Evolutionary conservation across 2,888 invertebrate genomes (phyloP).

Genomic region (Entomobrya proxima): DNA sequence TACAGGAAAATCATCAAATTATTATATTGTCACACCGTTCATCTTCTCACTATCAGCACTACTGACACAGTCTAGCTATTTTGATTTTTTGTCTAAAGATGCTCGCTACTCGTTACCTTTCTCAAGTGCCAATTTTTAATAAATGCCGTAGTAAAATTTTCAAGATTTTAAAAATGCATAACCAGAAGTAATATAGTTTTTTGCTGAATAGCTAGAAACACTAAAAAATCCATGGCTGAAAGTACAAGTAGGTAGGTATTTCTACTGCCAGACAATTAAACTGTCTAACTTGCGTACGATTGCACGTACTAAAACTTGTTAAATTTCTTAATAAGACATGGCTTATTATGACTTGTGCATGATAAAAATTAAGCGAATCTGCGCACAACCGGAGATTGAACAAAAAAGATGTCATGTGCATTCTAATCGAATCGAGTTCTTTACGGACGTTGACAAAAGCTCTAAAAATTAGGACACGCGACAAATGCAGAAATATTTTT

Average conservation of each 20-base stretch:
- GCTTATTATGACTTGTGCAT: not conserved
- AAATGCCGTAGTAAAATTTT: not conserved
- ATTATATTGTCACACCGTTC: not conserved
- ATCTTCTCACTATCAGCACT: not conserved
- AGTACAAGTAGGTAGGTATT: constrained; percentile 7
- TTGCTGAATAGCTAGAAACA: no score
- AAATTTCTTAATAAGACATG: not conserved
- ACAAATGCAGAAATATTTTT: not conserved
- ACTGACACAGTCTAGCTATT: not conserved
- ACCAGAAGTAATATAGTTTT: not conserved
- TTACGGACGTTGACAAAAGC: not conserved
- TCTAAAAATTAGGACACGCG: not conserved
- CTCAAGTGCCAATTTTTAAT: not conserved
- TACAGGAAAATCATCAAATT: not conserved
- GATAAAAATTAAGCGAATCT: not conserved
- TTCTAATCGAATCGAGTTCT: not conserved
- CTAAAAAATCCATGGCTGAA: not conserved
- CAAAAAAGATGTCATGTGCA: not conserved
- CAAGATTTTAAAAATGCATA: not conserved
- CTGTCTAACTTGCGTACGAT: no score
- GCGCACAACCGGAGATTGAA: no score
- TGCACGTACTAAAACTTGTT: not conserved
- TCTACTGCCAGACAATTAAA: no score
- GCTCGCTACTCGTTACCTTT: not conserved
- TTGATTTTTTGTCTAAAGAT: not conserved